Conservation (phyloP, 2,797 vertebrate species). For the Tragelaphus eurycerus region DNA sequence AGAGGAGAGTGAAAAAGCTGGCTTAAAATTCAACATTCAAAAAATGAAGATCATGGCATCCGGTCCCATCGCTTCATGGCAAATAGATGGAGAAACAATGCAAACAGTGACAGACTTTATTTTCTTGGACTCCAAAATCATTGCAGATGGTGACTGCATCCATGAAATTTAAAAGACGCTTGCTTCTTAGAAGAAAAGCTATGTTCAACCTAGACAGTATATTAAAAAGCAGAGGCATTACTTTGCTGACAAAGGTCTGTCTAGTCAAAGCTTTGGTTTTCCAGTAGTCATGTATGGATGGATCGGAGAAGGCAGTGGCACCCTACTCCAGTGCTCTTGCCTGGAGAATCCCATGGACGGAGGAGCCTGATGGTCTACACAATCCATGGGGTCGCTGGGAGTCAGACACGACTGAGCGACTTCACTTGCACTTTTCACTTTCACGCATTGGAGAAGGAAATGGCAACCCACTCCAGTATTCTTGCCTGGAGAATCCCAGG, state of each 20-base stretch:
- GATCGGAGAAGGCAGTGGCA: too few species aligned
- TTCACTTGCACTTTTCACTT: too few species aligned
- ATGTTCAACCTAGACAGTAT: background rate
- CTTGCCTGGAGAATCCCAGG: too few species aligned
- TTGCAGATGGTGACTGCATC: background rate
- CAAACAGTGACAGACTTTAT: background rate
- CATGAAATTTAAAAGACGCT: background rate
- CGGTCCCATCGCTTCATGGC: fast-evolving
- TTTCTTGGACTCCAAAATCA: background rate
- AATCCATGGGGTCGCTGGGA: too few species aligned
- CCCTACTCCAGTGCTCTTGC: too few species aligned
- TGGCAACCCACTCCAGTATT: too few species aligned
- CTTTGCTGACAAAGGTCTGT: background rate
- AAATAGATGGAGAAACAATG: background rate
- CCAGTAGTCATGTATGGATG: background rate
- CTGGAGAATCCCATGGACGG: too few species aligned
- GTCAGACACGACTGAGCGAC: too few species aligned
- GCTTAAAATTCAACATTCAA: background rate
- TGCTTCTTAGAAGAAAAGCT: background rate
- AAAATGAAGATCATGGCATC: background rate
- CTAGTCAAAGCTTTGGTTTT: background rate
- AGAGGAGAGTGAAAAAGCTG: background rate
- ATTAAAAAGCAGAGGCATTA: background rate
- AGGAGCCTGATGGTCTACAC: too few species aligned
- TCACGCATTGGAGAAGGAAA: too few species aligned